Base-by-base conservation (phyloP, 2,888 invertebrate species). In the Torymus tubicola region DNA sequence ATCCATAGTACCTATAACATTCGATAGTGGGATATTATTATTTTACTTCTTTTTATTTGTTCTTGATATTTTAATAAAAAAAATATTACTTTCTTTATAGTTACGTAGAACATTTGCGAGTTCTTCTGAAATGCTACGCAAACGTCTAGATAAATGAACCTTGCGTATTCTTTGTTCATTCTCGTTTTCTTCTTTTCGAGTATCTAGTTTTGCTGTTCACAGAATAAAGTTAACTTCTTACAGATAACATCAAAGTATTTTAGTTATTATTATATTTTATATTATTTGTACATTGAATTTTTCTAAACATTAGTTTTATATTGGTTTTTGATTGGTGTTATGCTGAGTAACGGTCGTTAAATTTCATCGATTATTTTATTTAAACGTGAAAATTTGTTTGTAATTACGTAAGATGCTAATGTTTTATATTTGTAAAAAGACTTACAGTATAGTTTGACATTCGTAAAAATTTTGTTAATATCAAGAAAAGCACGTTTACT, bases 1-100 rank as follows among this genome's bases (percentile, higher is more conserved):
- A 16, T 83, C 50, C 16, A 82, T 84, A 0, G 86, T 87, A 70
- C 65, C 88, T 88, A 68, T 31, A 72, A 70, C n/a, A 50, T 60
- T 64, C 2, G n/a, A 64, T 60, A 55, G 16, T n/a, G 31, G 50
- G 12, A 18, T 31, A 13, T 16, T 31, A 13, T 16, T 31, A 12
- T 11, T 69, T 42, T 18, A 10, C 3, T 71, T n/a, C 14, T 13
- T 63, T 78, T 63, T 14, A 8, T 58, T 65, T 55, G 11, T 21
- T 78, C n/a, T 2, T 5, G 5, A 31, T 31, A 31, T 31, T 31
- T 31, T 31, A 4, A 5, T 5, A 31, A 31, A 10, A 61, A 18
- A 68, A 55, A 24, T 31, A 53, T 61, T 64, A 79, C 81, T 79
- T 53, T 72, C 58, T 53, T 81, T 67, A 18, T 73, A 71, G 18